Evolutionary conservation across 2,113 vertebrate genomes (phyloP), one percentile per base, ranked within the genome.

Genomic region (Columbina picui): DNA sequence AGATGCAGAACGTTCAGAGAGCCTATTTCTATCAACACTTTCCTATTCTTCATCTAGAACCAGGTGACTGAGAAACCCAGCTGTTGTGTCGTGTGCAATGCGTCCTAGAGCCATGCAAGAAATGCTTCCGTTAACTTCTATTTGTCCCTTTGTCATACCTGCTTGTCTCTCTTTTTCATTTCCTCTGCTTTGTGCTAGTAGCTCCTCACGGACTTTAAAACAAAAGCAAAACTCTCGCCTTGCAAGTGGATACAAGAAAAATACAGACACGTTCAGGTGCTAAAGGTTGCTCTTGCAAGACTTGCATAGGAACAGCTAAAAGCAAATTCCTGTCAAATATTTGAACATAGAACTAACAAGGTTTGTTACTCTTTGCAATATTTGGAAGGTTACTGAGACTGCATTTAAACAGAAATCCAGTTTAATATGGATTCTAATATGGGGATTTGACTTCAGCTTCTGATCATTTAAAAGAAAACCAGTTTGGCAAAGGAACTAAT

Each of bases 1-100:
- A 99, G 98, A 97, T 99, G 97, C 98, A 98, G 98, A 98, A 95
- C 97, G 98, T 98, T 98, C 99, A 99, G 98, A 99, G 98, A 99
- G 99, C 99, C 97, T 99, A 99, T 99, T 99, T 99, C 98, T 99
- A 99, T 97, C 98, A 97, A 89, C 98, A 97, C 96, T 98, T 98
- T 98, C 98, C 98, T 96, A 97, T 98, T 98, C 98, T 98, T 97
- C 98, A 98, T 97, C 97, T 98, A 98, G 98, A 99, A 98, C 98
- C 99, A 99, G 99, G 99, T 99, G 99, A 98, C 97, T 96, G 96
- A 97, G 97, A 84, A 87, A 94, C 87, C 8, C 41, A 69, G 91
- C 92, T 95, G 95, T 96, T 1, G n/a, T 96, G 94, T 96, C 85
- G 87, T 97, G 97, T 97, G 96, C 96, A 88, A 90, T 95, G 89